Evolutionary conservation across 2,888 invertebrate genomes (phyloP).

Genomic region (Cynaeus angustus): DNA sequence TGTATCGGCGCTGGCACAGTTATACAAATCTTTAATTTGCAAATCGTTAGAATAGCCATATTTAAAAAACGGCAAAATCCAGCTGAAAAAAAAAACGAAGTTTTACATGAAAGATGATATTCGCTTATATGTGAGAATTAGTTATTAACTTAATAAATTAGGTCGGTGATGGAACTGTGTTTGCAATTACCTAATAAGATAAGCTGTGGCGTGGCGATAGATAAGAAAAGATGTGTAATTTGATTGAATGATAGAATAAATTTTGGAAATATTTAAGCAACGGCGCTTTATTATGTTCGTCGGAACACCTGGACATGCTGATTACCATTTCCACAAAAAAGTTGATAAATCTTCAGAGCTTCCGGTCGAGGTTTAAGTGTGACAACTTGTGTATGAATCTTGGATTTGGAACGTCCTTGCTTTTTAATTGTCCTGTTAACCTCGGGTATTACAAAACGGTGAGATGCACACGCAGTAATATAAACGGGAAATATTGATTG

Average conservation of each 20-base stretch:
- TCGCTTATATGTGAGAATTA: neutral
- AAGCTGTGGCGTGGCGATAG: neutral
- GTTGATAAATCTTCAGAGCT: neutral
- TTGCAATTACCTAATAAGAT: neutral
- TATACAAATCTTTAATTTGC: slow-evolving; percentile 79
- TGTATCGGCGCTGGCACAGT: slow-evolving; percentile 76
- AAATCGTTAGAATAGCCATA: slow-evolving; percentile 79
- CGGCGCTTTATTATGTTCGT: no score
- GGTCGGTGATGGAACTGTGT: neutral
- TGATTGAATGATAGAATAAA: neutral
- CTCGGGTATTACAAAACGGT: neutral
- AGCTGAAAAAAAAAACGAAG: slow-evolving; percentile 72
- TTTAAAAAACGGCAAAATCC: slow-evolving; percentile 79
- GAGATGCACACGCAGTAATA: neutral
- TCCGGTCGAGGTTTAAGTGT: neutral
- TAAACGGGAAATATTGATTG: slow-evolving; percentile 8
- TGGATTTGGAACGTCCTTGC: slow-evolving; percentile 3
- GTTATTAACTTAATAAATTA: neutral
- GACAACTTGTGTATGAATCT: neutral
- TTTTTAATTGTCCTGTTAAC: slow-evolving; percentile 5
- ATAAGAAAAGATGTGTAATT: neutral
- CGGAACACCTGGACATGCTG: neutral
- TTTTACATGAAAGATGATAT: neutral
- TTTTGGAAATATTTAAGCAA: neutral
- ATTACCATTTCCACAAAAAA: neutral